Percentiles rank a stretch among this genome's conserved stretches.
phyloP scores from a whole-genome alignment of 2,113 vertebrate species.

The Cyprinodon tularosa region DNA sequence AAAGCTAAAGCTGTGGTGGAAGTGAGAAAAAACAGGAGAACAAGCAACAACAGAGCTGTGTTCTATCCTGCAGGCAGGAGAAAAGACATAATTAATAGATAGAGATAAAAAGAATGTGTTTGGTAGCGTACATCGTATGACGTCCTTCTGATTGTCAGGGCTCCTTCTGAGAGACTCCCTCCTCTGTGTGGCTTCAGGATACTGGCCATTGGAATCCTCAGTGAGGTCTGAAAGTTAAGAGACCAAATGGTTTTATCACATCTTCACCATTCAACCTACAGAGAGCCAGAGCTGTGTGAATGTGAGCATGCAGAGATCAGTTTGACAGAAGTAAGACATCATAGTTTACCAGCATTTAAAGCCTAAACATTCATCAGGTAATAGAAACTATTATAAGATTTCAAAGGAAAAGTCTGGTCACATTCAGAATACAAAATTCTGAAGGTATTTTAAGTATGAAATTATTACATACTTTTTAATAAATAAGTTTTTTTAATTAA shows the following conservation, averaged over 20 bases:
- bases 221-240: conserved; percentile 44
- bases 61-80: too few relatives aligned
- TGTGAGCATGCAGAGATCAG: not conserved
- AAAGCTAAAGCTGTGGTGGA: not conserved
- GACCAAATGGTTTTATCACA: not conserved
- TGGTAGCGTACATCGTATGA: conserved; percentile 10
- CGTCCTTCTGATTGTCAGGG: conserved; percentile 14
- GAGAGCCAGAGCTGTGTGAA: not conserved
- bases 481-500: too few relatives aligned
- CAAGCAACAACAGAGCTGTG: not conserved
- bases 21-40: not conserved
- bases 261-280: not conserved
- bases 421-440: too few relatives aligned
- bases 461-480: too few relatives aligned
- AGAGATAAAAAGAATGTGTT: not conserved
- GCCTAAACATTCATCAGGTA: conserved; percentile 10
- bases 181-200: conserved; percentile 34
- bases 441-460: too few relatives aligned
- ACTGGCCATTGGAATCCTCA: conserved; percentile 17
- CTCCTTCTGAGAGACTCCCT: conserved; percentile 39
- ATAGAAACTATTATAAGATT: conserved; percentile 21
- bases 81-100: not conserved
- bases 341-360: conserved; percentile 2
- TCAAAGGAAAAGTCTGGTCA: too few relatives aligned
- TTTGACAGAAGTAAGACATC: not conserved